Evolutionary conservation across 2,113 vertebrate species (phyloP), one percentile per base, ranked within the genome.

Genomic region (Sprattus sprattus): DNA sequence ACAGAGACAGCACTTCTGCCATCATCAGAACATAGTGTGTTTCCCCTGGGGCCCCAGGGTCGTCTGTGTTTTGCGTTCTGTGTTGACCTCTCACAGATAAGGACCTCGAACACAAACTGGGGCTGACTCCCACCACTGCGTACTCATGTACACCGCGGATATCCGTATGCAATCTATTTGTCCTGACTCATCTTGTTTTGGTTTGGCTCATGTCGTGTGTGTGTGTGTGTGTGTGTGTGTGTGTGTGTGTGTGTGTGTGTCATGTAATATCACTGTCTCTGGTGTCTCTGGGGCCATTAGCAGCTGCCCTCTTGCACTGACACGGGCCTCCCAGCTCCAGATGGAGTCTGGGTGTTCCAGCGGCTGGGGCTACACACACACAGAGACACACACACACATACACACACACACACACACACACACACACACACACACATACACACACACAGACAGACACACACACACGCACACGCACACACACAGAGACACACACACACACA

Each of bases 331-430:
- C 64, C 71, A 39, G 25, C 28, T 15, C 67, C 67, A 75, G 25
- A 75, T 32, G 82, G 85, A 6, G 89, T 81, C 88, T 87, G 89
- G 71, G 71, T 78, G 71, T 78, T 78, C 71, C 71, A 78, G 71
- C 28, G 90, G 92, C 45, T 75, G n/a, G 45, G 89, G 39, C 39
- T 39, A 39, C 39, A 39, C 39, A 39, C 39, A 39, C 39, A 39
- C 39, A n/a, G n/a, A n/a, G n/a, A n/a, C n/a, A n/a, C n/a, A n/a
- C n/a, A n/a, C n/a, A n/a, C n/a, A n/a, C n/a, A n/a, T n/a, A 39
- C 39, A 39, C 39, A 39, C 39, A 39, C 39, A 39, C 39, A 39
- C 39, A 39, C 39, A 39, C 1, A 39, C 39, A 39, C 39, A 39
- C 39, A 39, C 39, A 39, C 39, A 39, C 39, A 39, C 39, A 39